Base-by-base conservation (phyloP, 2,797 vertebrate genomes). In the Channallabes apus region DNA sequence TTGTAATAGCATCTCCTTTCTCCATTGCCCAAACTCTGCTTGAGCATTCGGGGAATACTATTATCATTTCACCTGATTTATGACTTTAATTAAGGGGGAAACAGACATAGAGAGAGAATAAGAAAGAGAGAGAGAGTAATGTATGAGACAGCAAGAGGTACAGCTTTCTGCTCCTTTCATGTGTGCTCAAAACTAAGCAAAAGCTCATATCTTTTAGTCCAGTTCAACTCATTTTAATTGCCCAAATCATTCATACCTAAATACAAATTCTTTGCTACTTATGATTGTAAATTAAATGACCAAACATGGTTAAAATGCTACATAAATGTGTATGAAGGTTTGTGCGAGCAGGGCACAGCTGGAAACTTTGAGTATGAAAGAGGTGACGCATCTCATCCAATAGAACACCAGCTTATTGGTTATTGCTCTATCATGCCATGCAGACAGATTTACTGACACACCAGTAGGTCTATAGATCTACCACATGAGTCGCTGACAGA, bases 31-130 rank as follows among this genome's bases (percentile, higher is more conserved):
- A 62, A 59, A 59, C 58, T 79, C 73, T 68, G 67, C 80, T 29
- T 27, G 64, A 78, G 77, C 77, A 77, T 75, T 85, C 85, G 87
- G 88, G 88, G 87, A 67, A 84, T 86, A 86, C 83, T 83, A 82
- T 86, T 83, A 83, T 88, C 38, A 72, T 86, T 88, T 84, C 75
- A 86, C 75, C 80, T 90, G 89, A 90, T 89, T 88, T 88, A 89
- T 90, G 71, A 86, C 68, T 90, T 83, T 84, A 87, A 87, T 88
- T 88, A 88, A 83, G 86, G 82, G 17, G 71, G 72, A 32, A 64
- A 35, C 72, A 84, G 86, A 38, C 80, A 89, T 87, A 5, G 86
- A 71, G 56, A 59, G 75, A 32, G 73, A 29, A n/a, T 15, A 24
- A 73, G 51, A 18, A 14, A 32, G 54, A 59, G 51, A 81, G 69